Evolutionary conservation across 2,888 invertebrate species (phyloP).

Genomic region (Amphipoea oculea): DNA sequence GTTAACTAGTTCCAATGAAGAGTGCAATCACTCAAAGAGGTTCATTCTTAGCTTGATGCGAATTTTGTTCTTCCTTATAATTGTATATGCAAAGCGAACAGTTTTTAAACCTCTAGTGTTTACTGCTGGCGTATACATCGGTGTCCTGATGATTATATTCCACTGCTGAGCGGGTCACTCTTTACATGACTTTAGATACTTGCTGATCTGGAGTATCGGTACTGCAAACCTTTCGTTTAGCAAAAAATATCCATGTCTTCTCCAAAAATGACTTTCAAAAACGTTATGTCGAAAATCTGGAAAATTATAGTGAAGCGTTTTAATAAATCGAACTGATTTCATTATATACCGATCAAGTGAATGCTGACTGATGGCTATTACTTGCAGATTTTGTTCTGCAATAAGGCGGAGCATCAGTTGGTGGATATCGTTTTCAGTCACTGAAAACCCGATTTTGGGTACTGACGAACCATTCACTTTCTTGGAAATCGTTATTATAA

Average conservation of each 20-base stretch:
- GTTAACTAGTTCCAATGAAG: slow-evolving; percentile 10
- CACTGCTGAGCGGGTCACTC: slow-evolving; percentile 43
- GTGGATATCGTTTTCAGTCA: slow-evolving; percentile 26
- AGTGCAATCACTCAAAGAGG: slow-evolving; percentile 19
- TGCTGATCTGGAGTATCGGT: neutral
- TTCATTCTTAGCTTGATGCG: slow-evolving; percentile 45
- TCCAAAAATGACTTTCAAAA: slow-evolving; percentile 28
- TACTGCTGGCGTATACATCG: slow-evolving; percentile 55
- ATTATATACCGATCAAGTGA: neutral
- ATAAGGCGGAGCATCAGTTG: slow-evolving; percentile 1
- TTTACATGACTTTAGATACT: slow-evolving; percentile 25
- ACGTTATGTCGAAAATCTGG: slow-evolving; percentile 34
- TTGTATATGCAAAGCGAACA: slow-evolving; percentile 54
- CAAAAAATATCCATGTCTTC: neutral
- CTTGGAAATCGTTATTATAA: slow-evolving; percentile 36
- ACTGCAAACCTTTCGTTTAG: neutral
- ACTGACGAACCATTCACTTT: neutral
- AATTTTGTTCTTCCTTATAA: slow-evolving; percentile 38
- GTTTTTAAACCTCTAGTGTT: slow-evolving; percentile 30
- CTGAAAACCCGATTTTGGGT: neutral
- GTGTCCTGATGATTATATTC: slow-evolving; percentile 26
- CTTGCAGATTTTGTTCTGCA: slow-evolving; percentile 4
- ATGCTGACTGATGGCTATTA: slow-evolving; percentile 34
- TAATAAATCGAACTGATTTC: slow-evolving; percentile 10
- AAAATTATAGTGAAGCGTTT: slow-evolving; percentile 34